These are phyloP conservation scores for Turnix velox DNA, from an alignment of 2,113 vertebrate species.

Conservation along the genomic window DNA sequence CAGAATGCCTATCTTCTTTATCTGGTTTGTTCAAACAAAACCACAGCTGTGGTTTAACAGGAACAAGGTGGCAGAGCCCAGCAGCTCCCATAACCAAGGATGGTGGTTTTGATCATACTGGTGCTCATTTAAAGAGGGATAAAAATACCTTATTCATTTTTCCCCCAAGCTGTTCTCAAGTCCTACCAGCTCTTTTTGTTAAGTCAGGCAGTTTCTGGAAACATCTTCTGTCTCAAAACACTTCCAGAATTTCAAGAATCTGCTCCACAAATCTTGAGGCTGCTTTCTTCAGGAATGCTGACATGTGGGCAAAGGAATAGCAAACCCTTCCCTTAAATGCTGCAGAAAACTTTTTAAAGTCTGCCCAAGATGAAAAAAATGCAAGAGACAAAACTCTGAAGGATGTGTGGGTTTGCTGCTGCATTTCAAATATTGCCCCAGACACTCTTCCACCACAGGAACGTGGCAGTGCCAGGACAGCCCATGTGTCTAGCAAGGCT, in stretches of 20 bases:
- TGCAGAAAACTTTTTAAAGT: conserved; percentile 27
- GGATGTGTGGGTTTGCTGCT: conserved; percentile 7
- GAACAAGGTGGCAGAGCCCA: background rate
- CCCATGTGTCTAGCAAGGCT: background rate
- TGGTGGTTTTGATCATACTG: background rate
- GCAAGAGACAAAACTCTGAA: background rate
- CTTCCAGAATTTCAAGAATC: conserved; percentile 48
- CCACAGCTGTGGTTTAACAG: background rate
- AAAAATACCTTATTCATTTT: conserved; percentile 2
- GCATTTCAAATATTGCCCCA: background rate
- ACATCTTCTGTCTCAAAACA: conserved; percentile 16
- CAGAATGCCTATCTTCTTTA: background rate
- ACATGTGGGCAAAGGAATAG: conserved; percentile 46
- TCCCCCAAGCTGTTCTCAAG: background rate
- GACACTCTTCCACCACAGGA: background rate
- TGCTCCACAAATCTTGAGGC: conserved; percentile 32
- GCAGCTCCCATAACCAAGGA: background rate
- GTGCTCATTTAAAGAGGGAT: background rate
- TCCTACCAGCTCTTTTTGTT: background rate
- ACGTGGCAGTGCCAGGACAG: background rate
- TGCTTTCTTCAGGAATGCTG: conserved; percentile 38
- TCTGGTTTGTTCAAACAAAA: background rate
- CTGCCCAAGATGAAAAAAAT: conserved; percentile 6
- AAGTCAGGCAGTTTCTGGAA: conserved; percentile 21
- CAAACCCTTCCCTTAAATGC: conserved; percentile 9